Base-by-base conservation (phyloP, 2,797 vertebrate species). In the Euthynnus affinis region DNA sequence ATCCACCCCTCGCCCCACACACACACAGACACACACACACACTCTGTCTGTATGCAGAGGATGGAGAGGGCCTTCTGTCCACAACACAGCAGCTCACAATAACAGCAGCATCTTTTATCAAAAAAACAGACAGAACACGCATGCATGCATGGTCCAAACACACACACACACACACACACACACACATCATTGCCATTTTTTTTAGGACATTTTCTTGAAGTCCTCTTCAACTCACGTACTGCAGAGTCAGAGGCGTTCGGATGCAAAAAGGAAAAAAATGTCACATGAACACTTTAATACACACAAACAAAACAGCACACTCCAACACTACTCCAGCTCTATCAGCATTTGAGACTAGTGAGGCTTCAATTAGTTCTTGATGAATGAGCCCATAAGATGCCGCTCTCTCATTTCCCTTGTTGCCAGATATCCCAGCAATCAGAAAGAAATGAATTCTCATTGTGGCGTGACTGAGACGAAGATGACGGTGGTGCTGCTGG, bases 361-460 rank as follows among this genome's bases (percentile, higher is more conserved):
- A 96, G 96, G 96, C 96, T 97, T 98, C 97, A 98, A 98, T 98
- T 98, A 98, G 97, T 98, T 98, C 97, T 97, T 98, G 97, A 98
- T 98, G 97, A 99, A 98, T 97, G 96, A 98, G 96, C 96, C 95
- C 96, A 96, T 96, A 97, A 97, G 97, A 97, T 96, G 95, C 94
- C 94, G 95, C 96, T 95, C 95, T 96, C 96, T 97, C 96, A 96
- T 97, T 97, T 97, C 97, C 96, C 96, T 94, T 96, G 96, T 95
- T 95, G 96, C 95, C 89, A 96, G 96, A 96, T 96, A 96, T 96
- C 96, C 96, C 95, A 95, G 94, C 96, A 96, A 96, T 93, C 96
- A 95, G 95, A 96, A 96, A 96, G 96, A 97, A 97, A 96, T 94
- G 94, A 96, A 96, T 95, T 96, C 95, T 97, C 96, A 97, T 96